Evolutionary conservation across 64 coral and sea anemone genomes (phyloP).

Genomic region (Montipora cactus): DNA sequence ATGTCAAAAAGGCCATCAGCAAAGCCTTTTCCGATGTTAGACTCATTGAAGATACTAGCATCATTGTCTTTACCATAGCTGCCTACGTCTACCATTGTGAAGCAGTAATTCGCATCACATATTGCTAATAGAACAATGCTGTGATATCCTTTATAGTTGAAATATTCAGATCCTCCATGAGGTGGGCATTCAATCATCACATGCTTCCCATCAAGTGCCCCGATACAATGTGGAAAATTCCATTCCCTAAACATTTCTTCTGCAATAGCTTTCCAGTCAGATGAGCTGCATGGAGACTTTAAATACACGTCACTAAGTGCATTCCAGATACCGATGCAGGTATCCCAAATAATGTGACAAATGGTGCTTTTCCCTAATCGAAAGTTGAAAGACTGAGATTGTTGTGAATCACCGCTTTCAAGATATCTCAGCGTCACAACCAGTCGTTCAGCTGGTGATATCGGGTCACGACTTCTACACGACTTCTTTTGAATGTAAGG

Average conservation of each 20-base stretch:
- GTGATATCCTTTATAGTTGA: slow-evolving; percentile 62
- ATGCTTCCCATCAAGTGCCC: slow-evolving; percentile 71
- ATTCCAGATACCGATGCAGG: slow-evolving; percentile 56
- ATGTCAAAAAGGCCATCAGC: slow-evolving; percentile 45
- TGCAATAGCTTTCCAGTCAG: slow-evolving; percentile 64
- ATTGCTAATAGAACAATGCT: slow-evolving; percentile 67
- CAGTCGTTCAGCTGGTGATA: slow-evolving; percentile 68
- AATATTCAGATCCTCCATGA: slow-evolving; percentile 65
- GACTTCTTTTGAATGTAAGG: slow-evolving; percentile 43
- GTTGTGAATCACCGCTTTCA: slow-evolving; percentile 68
- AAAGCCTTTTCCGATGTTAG: slow-evolving; percentile 45
- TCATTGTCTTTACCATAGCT: slow-evolving; percentile 63
- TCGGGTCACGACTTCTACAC: slow-evolving; percentile 52
- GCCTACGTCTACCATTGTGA: slow-evolving; percentile 45
- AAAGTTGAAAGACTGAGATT: slow-evolving; percentile 65
- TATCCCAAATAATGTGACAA: slow-evolving; percentile 55
- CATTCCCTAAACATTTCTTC: slow-evolving; percentile 40
- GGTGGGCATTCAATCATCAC: slow-evolving; percentile 64
- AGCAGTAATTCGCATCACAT: slow-evolving; percentile 61
- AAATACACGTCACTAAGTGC: slow-evolving; percentile 60
- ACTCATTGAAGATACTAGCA: slow-evolving; percentile 36
- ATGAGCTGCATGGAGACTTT: background rate
- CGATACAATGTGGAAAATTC: slow-evolving; percentile 70
- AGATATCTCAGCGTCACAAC: slow-evolving; percentile 66
- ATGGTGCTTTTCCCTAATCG: slow-evolving; percentile 54